Base-by-base conservation (phyloP, 2,888 invertebrate species). In the Eupeodes latifasciatus region DNA sequence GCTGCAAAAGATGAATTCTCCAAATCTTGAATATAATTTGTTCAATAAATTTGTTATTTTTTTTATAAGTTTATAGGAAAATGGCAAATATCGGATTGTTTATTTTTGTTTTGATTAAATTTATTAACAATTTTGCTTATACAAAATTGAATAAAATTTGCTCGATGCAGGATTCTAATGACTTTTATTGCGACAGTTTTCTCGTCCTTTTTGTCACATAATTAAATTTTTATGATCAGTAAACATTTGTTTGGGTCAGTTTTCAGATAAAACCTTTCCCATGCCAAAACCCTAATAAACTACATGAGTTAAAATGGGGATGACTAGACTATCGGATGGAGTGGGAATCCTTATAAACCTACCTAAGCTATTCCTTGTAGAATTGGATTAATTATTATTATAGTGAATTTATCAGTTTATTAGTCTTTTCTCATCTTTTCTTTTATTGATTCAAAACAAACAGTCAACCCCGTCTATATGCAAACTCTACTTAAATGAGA, bases 181-280 rank as follows among this genome's bases (percentile, higher is more conserved):
- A 59, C 57, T 76, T 51, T 75, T 62, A 74, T 64, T 16, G 59
- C 44, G 75, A 27, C 75, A 40, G 64, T 47, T 57, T 69, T 19
- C 11, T 19, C 57, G 53, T 44, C 77, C 40, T 55, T 47, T 78
- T 16, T 36, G n/a, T 40, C 36, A 16, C 36, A 44, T 76, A 85
- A 81, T 85, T 76, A 69, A 81, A 81, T 85, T 85, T 85, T 71
- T 85, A 85, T 77, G 71, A 76, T 72, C 76, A 66, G 81, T 81
- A 76, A 85, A 81, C 85, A 76, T 85, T 81, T 81, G 64, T 76
- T 71, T 77, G 71, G 85, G 76, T 76, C 57, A 85, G 81, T 72
- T 81, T 66, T 72, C 53, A 53, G 44, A 77, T 77, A 72, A 71
- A 81, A 81, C 51, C 55, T 81, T 71, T 81, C 19, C 12, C 51